Percentiles rank a stretch among this genome's conserved stretches.
Evolutionary conservation across 64 coral and sea anemone species (phyloP).

Genomic region (Actinia tenebrosa): DNA sequence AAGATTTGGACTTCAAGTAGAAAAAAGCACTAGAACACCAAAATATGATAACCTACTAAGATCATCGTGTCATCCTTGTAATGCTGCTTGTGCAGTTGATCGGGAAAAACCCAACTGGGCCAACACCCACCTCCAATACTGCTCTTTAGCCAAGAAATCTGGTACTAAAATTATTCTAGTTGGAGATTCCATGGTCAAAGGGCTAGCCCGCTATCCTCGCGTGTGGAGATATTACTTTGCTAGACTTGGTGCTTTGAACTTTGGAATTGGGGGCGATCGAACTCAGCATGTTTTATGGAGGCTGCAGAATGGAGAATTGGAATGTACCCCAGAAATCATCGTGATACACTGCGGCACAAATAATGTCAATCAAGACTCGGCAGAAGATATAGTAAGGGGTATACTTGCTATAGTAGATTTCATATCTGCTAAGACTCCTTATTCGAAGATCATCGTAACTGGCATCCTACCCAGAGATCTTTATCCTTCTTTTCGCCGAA

Average conservation of each 20-base stretch:
- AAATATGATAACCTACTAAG: not conserved
- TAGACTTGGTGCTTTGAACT: slow-evolving; percentile 60
- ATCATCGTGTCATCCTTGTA: not conserved
- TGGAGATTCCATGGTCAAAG: slow-evolving; percentile 95
- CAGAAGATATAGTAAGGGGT: slow-evolving; percentile 77
- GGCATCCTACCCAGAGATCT: slow-evolving; percentile 89
- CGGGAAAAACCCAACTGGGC: slow-evolving; percentile 71
- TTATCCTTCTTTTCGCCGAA: slow-evolving; percentile 41
- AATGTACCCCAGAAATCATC: slow-evolving; percentile 71
- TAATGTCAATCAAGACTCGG: slow-evolving; percentile 77
- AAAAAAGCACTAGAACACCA: not conserved
- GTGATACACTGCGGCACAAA: slow-evolving; percentile 93
- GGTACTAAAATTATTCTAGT: slow-evolving; percentile 58
- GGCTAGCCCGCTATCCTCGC: slow-evolving; percentile 75
- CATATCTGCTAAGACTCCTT: slow-evolving; percentile 60
- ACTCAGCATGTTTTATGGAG: slow-evolving; percentile 97
- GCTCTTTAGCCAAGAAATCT: slow-evolving; percentile 18
- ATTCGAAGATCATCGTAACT: slow-evolving; percentile 58
- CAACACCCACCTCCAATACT: slow-evolving; percentile 52
- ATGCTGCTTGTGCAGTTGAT: slow-evolving; percentile 46
- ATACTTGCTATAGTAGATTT: slow-evolving; percentile 83
- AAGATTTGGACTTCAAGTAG: not conserved
- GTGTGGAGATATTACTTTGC: slow-evolving; percentile 92
- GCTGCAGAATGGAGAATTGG: slow-evolving; percentile 81
- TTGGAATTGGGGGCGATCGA: slow-evolving; percentile 92